Evolutionary conservation across 2,888 invertebrate species (phyloP).

Genomic region (Diplazon laetatorius): DNA sequence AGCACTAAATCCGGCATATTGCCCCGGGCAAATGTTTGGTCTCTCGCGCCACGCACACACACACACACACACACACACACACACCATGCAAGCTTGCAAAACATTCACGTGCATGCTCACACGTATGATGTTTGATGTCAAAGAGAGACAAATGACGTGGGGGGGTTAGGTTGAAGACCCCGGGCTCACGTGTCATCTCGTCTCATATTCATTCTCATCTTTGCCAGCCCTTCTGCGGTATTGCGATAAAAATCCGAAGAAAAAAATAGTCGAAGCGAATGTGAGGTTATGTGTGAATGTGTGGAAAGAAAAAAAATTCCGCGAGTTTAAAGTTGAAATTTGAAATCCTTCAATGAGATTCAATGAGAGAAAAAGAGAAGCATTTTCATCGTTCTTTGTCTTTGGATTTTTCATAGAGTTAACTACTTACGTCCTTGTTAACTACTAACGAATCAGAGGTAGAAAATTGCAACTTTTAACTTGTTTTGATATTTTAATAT

Average conservation of each 20-base stretch:
- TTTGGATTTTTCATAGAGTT: too few relatives aligned
- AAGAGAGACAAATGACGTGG: slow-evolving; percentile 58
- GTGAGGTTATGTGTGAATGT: not conserved
- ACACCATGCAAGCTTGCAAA: slow-evolving; percentile 45
- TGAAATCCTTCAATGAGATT: too few relatives aligned
- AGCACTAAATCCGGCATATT: slow-evolving; percentile 57
- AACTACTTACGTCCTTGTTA: too few relatives aligned
- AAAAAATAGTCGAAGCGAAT: slow-evolving; percentile 6
- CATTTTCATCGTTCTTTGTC: too few relatives aligned
- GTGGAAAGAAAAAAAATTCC: not conserved
- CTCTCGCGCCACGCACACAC: too few relatives aligned
- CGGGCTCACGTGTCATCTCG: slow-evolving; percentile 46
- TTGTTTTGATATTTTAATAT: too few relatives aligned
- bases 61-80: too few relatives aligned
- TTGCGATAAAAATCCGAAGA: slow-evolving; percentile 30
- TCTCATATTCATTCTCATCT: slow-evolving; percentile 63
- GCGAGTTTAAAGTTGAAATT: too few relatives aligned
- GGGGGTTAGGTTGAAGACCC: slow-evolving; percentile 33
- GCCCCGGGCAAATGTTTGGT: slow-evolving; percentile 56
- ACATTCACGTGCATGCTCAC: slow-evolving; percentile 24
- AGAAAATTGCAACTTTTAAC: too few relatives aligned
- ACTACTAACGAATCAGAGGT: too few relatives aligned
- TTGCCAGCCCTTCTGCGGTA: slow-evolving; percentile 11
- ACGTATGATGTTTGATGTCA: slow-evolving; percentile 59
- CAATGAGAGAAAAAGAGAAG: too few relatives aligned